Conservation (phyloP, 2,113 vertebrate species). For the Struthidea cinerea region DNA sequence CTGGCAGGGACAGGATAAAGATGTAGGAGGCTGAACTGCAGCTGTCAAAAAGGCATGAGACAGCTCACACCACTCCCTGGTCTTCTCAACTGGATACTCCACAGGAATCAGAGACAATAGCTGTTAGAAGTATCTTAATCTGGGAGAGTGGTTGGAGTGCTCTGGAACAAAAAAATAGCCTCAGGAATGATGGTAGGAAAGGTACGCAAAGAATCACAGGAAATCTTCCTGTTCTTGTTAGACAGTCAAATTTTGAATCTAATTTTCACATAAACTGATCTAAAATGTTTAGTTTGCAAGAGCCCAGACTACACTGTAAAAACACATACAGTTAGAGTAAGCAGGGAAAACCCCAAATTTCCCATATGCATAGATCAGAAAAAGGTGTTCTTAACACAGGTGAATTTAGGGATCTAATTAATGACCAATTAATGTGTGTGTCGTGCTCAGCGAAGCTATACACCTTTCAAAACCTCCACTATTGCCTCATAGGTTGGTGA, state of each 20-base stretch:
- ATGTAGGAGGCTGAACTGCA: not conserved
- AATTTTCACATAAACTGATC: not conserved
- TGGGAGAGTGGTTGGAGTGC: not conserved
- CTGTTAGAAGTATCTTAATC: not conserved
- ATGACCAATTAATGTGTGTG: not conserved
- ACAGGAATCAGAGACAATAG: not conserved
- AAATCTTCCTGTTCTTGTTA: not conserved
- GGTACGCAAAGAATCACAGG: not conserved
- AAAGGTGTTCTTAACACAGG: not conserved
- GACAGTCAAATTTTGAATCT: not conserved
- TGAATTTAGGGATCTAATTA: not conserved
- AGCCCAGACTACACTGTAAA: not conserved
- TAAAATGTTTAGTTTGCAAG: not conserved
- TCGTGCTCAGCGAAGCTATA: not conserved
- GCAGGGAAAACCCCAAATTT: not conserved
- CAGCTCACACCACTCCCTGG: not conserved
- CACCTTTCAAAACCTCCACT: not conserved
- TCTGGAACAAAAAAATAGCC: not conserved
- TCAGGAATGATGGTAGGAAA: not conserved
- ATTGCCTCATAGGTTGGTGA: not conserved
- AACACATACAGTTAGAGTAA: not conserved
- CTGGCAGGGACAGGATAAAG: not conserved
- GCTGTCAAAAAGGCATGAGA: not conserved
- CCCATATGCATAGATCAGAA: accelerated
- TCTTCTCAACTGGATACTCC: not conserved